Base-by-base conservation (phyloP, 2,888 invertebrate genomes). In the Hypomecis atomaria region DNA sequence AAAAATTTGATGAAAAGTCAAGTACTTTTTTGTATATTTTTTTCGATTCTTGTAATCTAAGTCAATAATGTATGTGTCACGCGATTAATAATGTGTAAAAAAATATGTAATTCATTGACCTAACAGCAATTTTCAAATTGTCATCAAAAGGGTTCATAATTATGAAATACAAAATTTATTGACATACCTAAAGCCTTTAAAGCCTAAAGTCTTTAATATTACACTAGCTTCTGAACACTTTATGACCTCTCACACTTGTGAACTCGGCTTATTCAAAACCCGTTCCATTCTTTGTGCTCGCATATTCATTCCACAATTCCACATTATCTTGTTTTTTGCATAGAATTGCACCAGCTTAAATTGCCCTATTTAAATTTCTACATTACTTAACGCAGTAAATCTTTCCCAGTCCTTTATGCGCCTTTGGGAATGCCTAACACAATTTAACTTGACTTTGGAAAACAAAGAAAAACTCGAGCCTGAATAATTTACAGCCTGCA, bases 401-500 rank as follows among this genome's bases (percentile, higher is more conserved):
- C 64, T 68, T 40, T 59, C 62, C 66, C 52, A 36, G 55, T 62
- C 50, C 59, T 66, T 67, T 67, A 65, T 62, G 57, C 52, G 55
- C 71, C 66, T 65, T 55, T 61, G 60, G 64, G 62, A 65, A 66
- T 59, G 61, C 44, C 58, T 66, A 49, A 70, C 61, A 45, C 44
- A 66, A 55, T 70, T 70, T 65, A 61, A 59, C 64, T 61, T 45
- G 72, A 80, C 71, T 79, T 81, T 69, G 66, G 59, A 72, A 79
- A 76, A 81, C 76, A 80, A 81, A 84, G 82, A 81, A 60, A 59
- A 56, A 65, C 57, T 77, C 74, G 77, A 75, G 70, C 71, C 71
- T 84, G 79, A 86, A 86, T 85, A 84, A 83, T 84, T 84, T 76
- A 85, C 78, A 81, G 78, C 68, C 67, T 74, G 72, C 70, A 70